Evolutionary conservation across 1,140 invertebrate species (phyloP), one percentile per base, ranked within the genome.

Genomic region (Macrosteles quadrilineatus): DNA sequence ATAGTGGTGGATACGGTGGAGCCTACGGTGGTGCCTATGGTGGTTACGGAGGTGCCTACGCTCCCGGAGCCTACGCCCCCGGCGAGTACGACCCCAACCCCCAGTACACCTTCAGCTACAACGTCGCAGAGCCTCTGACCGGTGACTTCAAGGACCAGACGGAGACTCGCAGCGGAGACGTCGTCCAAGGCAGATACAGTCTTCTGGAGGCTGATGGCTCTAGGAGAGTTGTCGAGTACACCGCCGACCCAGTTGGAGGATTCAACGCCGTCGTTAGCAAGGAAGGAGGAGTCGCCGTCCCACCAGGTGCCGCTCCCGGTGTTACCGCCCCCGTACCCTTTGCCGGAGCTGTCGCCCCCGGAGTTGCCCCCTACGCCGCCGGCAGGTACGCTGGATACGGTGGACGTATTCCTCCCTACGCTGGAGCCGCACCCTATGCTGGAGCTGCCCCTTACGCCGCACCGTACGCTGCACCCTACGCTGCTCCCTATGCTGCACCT

Each of bases 101-200:
- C 9, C 69, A 72, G n/a, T 79, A 79, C 72, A 72, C 76, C 23
- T 80, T 78, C 74, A 73, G 77, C 69, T 80, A 80, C 72, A 76
- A 73, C 25, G 78, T 80, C 4, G 75, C 78, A 57, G 78, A 80
- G 62, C 72, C 71, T 2, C 74, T 79, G 45, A 76, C 75, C 30
- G 78, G 78, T 30, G 78, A 80, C 66, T 73, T 78, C 53, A 75
- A 80, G 30, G 74, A 73, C 32, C 78, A 79, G 72, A 75, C 75
- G 72, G 79, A 80, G 57, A 62, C 70, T 57, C 64, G 73, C 6
- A 73, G 72, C 43, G 75, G 73, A 30, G 73, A 72, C 45, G 62
- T 66, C 2, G 75, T 76, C 19, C 63, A 72, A 25, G 75, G 75
- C 50, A 62, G 59, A 19, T 76, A 76, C 71, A 75, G 69, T 21